phyloP scores from a whole-genome alignment of 1,140 invertebrate genomes.

The Aphidius gifuensis region DNA sequence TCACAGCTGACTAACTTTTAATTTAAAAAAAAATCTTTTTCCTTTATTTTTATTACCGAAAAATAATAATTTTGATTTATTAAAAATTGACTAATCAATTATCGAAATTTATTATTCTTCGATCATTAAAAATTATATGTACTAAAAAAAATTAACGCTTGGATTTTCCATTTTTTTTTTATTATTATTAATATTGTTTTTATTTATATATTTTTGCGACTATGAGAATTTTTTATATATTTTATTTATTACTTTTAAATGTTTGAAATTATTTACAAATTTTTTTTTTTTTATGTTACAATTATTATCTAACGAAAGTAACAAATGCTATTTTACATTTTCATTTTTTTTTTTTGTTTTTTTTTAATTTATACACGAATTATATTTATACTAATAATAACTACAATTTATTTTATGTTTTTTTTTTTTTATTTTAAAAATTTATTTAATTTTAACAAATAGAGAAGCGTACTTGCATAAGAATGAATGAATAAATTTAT shows the following conservation, averaged over 20 bases:
- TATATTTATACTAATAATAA: conserved; percentile 24
- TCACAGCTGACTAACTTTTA: too few relatives aligned
- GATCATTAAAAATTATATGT: too few relatives aligned
- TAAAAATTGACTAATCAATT: too few relatives aligned
- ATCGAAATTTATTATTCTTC: too few relatives aligned
- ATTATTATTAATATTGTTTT: conserved; percentile 1
- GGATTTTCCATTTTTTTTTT: background rate
- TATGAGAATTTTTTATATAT: conserved; percentile 4
- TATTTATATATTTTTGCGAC: background rate
- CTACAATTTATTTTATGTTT: conserved; percentile 9
- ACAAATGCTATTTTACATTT: conserved; percentile 54
- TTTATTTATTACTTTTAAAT: conserved; percentile 5
- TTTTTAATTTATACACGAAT: conserved; percentile 29
- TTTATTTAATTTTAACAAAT: conserved; percentile 1
- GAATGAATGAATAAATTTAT: background rate
- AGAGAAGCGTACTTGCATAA: background rate
- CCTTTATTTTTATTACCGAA: too few relatives aligned
- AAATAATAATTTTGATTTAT: too few relatives aligned
- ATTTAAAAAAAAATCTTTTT: too few relatives aligned
- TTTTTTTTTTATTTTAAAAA: conserved; percentile 6
- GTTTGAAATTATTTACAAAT: background rate
- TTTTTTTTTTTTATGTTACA: conserved; percentile 10
- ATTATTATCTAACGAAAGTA: conserved; percentile 43
- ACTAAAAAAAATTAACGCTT: too few relatives aligned
- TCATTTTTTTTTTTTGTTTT: conserved; percentile 4